Conservation (phyloP, 2,113 vertebrate genomes). For the Cynopterus brachyotis region DNA sequence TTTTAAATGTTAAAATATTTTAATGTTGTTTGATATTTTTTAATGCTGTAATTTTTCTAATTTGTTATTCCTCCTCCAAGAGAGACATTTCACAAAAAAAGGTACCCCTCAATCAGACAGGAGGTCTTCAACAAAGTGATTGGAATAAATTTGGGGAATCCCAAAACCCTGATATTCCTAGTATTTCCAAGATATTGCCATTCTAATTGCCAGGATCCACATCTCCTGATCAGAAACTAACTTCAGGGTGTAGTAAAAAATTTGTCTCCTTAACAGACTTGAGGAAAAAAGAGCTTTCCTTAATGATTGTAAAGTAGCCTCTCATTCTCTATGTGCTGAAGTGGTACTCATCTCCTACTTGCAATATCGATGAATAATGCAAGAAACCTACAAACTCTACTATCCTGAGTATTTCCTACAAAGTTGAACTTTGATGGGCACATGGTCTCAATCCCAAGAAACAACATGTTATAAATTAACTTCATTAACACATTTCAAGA, state of each 20-base stretch:
- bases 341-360: neutral
- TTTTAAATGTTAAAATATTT: neutral
- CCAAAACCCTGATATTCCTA: neutral
- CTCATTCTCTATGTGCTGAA: neutral
- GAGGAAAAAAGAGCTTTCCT: neutral
- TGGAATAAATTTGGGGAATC: neutral
- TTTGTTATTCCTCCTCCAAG: neutral
- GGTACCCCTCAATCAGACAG: neutral
- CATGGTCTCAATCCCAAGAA: neutral
- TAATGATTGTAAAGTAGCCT: neutral
- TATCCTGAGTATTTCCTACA: neutral
- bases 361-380: neutral
- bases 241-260: neutral
- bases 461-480: neutral
- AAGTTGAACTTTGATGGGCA: neutral
- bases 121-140: neutral
- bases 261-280: neutral
- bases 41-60: neutral
- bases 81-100: neutral
- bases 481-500: neutral
- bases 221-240: slow-evolving; percentile 34
- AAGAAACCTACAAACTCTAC: neutral
- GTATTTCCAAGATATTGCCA: neutral
- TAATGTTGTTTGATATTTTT: neutral
- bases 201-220: neutral